Percentiles rank a stretch among this genome's conserved stretches.
These are phyloP conservation scores for Alligator mississippiensis DNA, from an alignment of 2,113 vertebrate genomes.

Conservation along the genomic window DNA sequence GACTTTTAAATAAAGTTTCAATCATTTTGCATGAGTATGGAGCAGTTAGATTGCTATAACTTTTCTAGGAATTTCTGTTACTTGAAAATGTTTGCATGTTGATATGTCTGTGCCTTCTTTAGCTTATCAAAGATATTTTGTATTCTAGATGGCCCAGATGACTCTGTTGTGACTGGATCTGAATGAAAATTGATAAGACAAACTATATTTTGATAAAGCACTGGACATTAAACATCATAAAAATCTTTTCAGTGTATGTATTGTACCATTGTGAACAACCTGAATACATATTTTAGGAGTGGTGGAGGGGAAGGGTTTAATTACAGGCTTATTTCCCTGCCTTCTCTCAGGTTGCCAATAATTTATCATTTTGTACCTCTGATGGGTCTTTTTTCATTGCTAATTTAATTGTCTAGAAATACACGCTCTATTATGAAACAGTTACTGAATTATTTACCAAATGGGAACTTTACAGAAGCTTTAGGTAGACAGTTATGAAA, in stretches of 20 bases:
- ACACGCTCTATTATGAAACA: not conserved
- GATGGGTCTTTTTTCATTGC: not conserved
- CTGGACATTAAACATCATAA: not conserved
- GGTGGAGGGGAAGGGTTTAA: not conserved
- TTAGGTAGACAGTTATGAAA: not conserved
- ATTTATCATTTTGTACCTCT: not conserved
- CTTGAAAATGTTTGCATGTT: not conserved
- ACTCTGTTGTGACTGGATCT: not conserved
- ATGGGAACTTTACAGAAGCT: not conserved
- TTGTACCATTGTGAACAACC: not conserved
- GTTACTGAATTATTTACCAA: not conserved
- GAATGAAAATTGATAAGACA: not conserved
- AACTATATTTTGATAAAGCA: not conserved
- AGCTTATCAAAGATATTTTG: not conserved
- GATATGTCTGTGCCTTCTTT: not conserved
- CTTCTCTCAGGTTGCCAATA: not conserved
- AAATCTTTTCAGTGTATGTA: not conserved
- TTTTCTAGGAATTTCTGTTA: not conserved
- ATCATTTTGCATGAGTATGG: not conserved
- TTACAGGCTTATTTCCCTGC: not conserved
- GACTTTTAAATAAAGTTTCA: not conserved
- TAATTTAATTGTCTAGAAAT: not conserved
- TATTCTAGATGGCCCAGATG: constrained; percentile 55
- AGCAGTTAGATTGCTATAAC: not conserved
- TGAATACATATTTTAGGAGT: not conserved